Base-by-base conservation (phyloP, 2,113 vertebrate genomes). In the Grus americana region DNA sequence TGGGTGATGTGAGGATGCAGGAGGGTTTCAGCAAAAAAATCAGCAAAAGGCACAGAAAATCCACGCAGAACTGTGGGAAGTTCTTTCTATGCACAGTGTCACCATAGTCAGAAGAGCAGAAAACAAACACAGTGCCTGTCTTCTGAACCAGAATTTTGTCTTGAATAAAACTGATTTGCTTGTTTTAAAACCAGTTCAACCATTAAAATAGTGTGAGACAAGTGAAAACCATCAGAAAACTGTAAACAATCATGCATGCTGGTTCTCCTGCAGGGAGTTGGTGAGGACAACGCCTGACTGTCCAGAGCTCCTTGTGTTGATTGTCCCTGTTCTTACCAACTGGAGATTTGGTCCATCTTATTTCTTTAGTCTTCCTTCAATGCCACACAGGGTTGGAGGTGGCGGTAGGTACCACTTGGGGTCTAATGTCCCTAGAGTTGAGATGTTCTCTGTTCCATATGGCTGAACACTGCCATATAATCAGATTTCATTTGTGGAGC, bases 171-270 rank as follows among this genome's bases (percentile, higher is more conserved):
- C 20, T 50, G 11, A 2, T 52, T 46, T 82, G 21, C 17, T 78
- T 50, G 36, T 15, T 72, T 67, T 72, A 68, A 67, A 86, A 50
- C 24, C 36, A n/a, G 23, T 86, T 76, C 36, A 55, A 55, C 38
- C 1, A 1, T 61, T 76, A 55, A 27, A 89, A 61, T 57, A 40
- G 15, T 4, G 40, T 24, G 26, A 78, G 61, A 62, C 0, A 4
- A 62, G 9, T 55, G 21, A 40, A 63, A 88, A 36, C 32, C 38
- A 32, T n/a, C 34, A 52, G 62, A 55, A 79, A 72, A 38, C 8
- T 42, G 20, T 30, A 22, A 44, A 76, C 3, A 12, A 61, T 65
- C 0, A 0, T 49, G 19, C 2, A 8, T 16, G 18, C n/a, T 80
- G 47, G 5, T 42, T 90, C 30, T 80, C 30, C 47, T 58, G 44